Conservation (phyloP, 1,140 invertebrate species). For the Atta colombica region DNA sequence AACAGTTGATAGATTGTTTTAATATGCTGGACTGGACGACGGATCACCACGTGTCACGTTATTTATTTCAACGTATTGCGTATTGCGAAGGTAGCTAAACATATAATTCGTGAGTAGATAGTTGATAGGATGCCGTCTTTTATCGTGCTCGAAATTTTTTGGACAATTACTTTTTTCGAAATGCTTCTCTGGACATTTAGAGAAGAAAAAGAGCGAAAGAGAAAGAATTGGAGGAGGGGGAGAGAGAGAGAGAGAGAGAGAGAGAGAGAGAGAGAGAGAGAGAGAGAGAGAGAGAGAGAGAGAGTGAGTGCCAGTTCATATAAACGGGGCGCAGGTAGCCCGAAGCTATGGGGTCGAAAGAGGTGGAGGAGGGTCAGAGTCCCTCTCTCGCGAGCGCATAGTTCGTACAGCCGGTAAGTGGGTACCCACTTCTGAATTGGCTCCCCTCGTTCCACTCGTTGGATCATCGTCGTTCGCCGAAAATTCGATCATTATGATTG, state of each 20-base stretch:
- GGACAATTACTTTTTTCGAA: constrained; percentile 72
- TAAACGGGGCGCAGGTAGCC: constrained; percentile 79
- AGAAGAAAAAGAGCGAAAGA: constrained; percentile 23
- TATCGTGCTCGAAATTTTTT: constrained; percentile 60
- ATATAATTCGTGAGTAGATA: background rate
- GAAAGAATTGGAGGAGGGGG: constrained; percentile 1
- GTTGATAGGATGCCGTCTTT: constrained; percentile 15
- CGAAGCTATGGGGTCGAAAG: constrained; percentile 75
- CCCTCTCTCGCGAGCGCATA: constrained; percentile 61
- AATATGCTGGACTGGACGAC: background rate
- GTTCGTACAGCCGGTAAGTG: constrained; percentile 81
- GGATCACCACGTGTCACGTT: background rate
- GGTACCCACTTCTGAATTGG: constrained; percentile 86
- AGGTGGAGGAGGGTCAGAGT: constrained; percentile 75
- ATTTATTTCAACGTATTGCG: background rate
- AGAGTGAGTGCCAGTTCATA: constrained; percentile 73
- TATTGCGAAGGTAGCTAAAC: constrained; percentile 6
- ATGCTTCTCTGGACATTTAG: constrained; percentile 31
- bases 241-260: background rate
- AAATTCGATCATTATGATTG: constrained; percentile 87
- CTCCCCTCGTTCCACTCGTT: constrained; percentile 82
- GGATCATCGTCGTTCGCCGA: constrained; percentile 86
- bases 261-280: background rate
- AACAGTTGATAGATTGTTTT: constrained; percentile 19
- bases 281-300: background rate